Percentiles rank a stretch among this genome's conserved stretches.
phyloP scores from a whole-genome alignment of 2,797 vertebrate genomes.

The Chelidonichthys spinosus region DNA sequence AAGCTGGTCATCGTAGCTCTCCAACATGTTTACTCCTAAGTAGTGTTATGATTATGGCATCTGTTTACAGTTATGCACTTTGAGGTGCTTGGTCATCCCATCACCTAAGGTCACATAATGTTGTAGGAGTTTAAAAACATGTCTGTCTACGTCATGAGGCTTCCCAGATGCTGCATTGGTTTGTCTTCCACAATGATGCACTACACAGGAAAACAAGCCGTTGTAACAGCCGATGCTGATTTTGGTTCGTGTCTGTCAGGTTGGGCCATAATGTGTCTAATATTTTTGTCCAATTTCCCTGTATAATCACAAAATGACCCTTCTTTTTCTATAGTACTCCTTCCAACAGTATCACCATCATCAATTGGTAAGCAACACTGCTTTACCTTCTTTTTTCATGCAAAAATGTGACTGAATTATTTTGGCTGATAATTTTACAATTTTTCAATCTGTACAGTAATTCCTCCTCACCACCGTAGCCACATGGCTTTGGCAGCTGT shows the following conservation, averaged over 20 bases:
- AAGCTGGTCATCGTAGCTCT: no score
- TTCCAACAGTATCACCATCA: fast-evolving
- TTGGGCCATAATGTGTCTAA: neutral
- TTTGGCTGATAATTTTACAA: constrained; percentile 31
- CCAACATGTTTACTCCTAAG: no score
- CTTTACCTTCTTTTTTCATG: neutral
- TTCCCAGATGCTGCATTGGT: neutral
- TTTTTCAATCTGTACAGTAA: constrained; percentile 21
- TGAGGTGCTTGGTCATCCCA: neutral
- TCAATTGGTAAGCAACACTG: constrained; percentile 30
- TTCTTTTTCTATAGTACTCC: constrained; percentile 42
- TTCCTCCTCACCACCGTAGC: fast-evolving
- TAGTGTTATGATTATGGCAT: no score
- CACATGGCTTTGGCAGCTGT: neutral
- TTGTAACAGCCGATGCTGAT: neutral
- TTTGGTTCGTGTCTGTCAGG: neutral
- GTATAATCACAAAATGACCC: neutral
- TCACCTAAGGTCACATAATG: neutral
- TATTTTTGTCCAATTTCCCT: neutral
- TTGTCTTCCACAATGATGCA: neutral
- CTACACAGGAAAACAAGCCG: neutral
- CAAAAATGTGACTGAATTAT: neutral
- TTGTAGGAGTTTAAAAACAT: neutral
- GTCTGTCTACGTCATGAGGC: neutral
- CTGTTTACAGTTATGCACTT: neutral